A percentile compares a stretch with the other conserved stretches of the same genome.
Conservation (phyloP, 2,797 vertebrate genomes). For the Phoebastria nigripes region DNA sequence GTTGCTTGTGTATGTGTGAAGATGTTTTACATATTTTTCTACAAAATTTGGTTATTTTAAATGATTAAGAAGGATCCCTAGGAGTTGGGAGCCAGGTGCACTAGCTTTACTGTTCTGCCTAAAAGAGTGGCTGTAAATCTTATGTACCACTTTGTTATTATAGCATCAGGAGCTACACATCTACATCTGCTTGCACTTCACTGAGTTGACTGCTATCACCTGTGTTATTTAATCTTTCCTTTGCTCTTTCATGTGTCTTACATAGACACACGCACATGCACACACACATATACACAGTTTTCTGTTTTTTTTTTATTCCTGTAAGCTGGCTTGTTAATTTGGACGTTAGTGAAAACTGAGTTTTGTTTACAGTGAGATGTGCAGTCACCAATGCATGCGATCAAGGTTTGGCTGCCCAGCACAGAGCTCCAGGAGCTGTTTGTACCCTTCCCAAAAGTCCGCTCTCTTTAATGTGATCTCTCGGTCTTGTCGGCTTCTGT, state of each 20-base stretch:
- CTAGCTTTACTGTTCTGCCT: neutral
- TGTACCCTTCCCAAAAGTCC: neutral
- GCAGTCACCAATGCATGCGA: neutral
- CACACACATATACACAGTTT: neutral
- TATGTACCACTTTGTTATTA: fast-evolving
- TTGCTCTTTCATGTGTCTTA: neutral
- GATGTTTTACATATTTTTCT: neutral
- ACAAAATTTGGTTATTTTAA: neutral
- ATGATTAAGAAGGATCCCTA: neutral
- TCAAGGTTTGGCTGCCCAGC: neutral
- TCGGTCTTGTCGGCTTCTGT: neutral
- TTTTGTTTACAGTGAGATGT: neutral
- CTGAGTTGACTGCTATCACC: neutral
- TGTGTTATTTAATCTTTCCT: neutral
- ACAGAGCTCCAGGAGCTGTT: neutral
- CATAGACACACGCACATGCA: neutral
- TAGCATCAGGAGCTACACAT: neutral
- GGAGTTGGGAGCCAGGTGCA: neutral
- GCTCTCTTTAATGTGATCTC: neutral
- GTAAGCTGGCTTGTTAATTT: neutral
- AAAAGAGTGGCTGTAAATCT: neutral
- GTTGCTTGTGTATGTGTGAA: neutral
- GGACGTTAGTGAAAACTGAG: neutral
- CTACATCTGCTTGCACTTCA: neutral
- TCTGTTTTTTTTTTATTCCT: neutral